phyloP scores from a whole-genome alignment of 2,113 vertebrate genomes.

The Nothoprocta perdicaria region DNA sequence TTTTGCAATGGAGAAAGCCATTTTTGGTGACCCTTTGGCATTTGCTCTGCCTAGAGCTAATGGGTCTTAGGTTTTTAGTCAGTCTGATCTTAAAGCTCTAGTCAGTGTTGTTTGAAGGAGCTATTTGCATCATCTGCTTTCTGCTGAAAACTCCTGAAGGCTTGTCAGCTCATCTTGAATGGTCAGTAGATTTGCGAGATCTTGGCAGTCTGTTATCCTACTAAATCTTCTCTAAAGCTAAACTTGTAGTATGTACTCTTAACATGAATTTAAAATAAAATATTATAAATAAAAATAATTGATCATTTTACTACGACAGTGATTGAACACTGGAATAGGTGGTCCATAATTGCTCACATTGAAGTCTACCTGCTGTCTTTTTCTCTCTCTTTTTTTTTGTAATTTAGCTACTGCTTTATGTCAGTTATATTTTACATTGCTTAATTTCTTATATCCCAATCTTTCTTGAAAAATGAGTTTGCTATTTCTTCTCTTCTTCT shows the following conservation, averaged over 20 bases:
- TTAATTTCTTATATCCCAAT: background rate
- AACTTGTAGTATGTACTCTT: background rate
- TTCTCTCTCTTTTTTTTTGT: background rate
- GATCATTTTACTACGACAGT: background rate
- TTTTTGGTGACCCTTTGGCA: background rate
- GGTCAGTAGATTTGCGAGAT: background rate
- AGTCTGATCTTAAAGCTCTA: background rate
- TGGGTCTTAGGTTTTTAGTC: background rate
- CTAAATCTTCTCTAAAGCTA: background rate
- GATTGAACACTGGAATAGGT: background rate
- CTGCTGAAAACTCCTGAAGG: background rate
- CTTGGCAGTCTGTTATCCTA: background rate
- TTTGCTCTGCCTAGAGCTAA: background rate
- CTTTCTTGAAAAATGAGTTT: background rate
- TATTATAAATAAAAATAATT: background rate
- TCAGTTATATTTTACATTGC: background rate
- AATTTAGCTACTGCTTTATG: background rate
- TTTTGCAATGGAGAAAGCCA: background rate
- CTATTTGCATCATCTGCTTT: background rate
- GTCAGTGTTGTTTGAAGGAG: background rate
- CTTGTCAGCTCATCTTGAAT: accelerated
- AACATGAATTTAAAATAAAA: background rate
- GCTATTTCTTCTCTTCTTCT: background rate
- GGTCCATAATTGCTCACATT: background rate
- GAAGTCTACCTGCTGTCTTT: background rate